Conservation (phyloP, 2,888 invertebrate species). For the Piscicola geometra region DNA sequence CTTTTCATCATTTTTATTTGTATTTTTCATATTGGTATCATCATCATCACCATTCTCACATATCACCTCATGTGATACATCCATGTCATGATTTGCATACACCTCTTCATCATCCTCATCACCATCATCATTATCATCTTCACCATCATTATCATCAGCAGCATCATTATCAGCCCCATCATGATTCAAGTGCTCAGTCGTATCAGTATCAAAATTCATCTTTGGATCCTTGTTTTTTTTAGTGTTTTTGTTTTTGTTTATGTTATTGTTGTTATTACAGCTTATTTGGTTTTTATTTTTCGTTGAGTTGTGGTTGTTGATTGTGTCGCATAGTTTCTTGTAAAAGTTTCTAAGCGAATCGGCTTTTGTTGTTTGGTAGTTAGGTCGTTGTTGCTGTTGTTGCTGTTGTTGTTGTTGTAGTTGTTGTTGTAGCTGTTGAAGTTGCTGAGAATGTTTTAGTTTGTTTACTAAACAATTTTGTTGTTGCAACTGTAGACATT, state of each 20-base stretch:
- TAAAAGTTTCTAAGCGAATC: not conserved
- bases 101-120: slow-evolving; percentile 5
- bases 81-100: not conserved
- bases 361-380: not conserved
- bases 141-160: not conserved
- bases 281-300: not conserved
- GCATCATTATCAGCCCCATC: not conserved
- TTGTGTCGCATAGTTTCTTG: not conserved
- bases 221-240: not conserved
- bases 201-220: not conserved
- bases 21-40: too few species aligned
- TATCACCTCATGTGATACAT: too few species aligned
- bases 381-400: not conserved
- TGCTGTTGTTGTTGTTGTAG: slow-evolving; percentile 11
- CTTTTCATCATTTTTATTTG: too few species aligned
- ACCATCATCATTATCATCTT: not conserved
- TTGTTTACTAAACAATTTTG: too few species aligned
- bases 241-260: not conserved
- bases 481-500: not conserved
- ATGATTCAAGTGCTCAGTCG: not conserved
- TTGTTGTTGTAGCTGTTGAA: not conserved
- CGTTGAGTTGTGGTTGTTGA: not conserved
- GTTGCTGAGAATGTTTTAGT: not conserved
- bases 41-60: too few species aligned
- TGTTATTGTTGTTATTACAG: slow-evolving; percentile 5